Evolutionary conservation across 1,140 invertebrate genomes (phyloP), one percentile per base, ranked within the genome.

Genomic region (Orius insidiosus): DNA sequence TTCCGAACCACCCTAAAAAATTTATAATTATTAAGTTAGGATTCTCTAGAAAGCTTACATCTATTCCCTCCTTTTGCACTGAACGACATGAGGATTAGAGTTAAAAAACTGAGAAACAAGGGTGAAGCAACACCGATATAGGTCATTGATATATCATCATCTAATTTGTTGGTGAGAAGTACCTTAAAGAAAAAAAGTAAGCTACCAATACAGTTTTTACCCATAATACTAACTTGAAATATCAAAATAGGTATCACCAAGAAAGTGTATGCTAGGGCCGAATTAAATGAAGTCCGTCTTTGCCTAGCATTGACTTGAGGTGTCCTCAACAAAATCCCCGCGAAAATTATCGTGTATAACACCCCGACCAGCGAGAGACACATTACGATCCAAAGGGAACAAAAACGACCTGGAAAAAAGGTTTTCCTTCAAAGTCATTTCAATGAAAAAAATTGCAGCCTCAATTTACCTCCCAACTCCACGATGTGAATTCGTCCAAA

Each of bases 321-420:
- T 10, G 87, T 84, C 54, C 89, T 72, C 49, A 95, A 67, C 53
- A 97, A 71, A 54, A 97, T 92, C 31, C 88, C 87, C 45, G 93
- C 90, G 62, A 98, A 90, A 53, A 97, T 89, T 49, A 98, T 86
- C 35, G 87, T 86, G 64, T 97, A 98, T 5, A 97, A 66, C 7
- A 97, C 89, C 52, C 84, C 85, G 58, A 95, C 85, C 57, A 95
- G 68, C 39, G 88, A 89, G 53, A 97, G 72, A 62, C 90, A 96
- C 68, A 98, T 81, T 7, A 96, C 72, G 58, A 97, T 93, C 94
- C 93, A 98, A 19, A 95, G 70, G 94, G 94, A 42, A 98, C 92
- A 70, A 98, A 96, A 3, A 97, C 90, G 38, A 54, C 53, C 48
- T 50, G 37, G 2, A 45, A 46, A 15, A 18, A 40, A 40, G 18